Evolutionary conservation across 2,113 vertebrate species (phyloP).

Genomic region (Malurus elegans): DNA sequence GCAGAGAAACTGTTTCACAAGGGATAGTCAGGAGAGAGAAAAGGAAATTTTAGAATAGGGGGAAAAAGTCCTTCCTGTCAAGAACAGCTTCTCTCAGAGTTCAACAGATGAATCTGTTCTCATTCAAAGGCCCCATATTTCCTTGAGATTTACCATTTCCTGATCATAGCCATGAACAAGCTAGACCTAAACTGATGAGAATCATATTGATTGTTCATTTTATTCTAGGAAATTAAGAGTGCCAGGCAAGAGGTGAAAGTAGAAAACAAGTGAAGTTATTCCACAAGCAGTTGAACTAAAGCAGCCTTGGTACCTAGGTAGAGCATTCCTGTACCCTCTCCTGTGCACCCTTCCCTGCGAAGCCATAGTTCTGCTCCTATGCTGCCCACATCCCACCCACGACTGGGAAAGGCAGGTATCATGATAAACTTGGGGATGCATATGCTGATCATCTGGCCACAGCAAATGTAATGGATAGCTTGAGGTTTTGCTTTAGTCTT

Average conservation of each 20-base stretch:
- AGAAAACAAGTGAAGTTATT: background rate
- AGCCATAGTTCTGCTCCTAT: background rate
- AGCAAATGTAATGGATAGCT: background rate
- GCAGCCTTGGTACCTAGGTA: background rate
- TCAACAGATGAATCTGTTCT: background rate
- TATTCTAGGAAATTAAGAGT: background rate
- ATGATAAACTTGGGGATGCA: background rate
- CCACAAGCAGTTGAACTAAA: background rate
- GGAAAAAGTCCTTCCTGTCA: background rate
- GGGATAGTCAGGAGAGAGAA: background rate
- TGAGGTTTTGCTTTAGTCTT: background rate
- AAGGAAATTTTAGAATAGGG: background rate
- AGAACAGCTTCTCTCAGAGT: background rate
- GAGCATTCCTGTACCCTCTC: background rate
- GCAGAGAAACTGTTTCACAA: background rate
- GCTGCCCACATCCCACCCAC: fast-evolving
- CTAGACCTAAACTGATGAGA: background rate
- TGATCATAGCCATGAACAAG: background rate
- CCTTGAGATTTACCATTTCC: background rate
- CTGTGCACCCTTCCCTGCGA: fast-evolving
- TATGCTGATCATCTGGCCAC: background rate
- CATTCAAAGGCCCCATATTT: background rate
- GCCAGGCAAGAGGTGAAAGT: background rate
- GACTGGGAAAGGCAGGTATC: background rate
- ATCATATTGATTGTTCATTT: background rate